Evolutionary conservation across 2,797 vertebrate species (phyloP).

Genomic region (Acomys russatus): DNA sequence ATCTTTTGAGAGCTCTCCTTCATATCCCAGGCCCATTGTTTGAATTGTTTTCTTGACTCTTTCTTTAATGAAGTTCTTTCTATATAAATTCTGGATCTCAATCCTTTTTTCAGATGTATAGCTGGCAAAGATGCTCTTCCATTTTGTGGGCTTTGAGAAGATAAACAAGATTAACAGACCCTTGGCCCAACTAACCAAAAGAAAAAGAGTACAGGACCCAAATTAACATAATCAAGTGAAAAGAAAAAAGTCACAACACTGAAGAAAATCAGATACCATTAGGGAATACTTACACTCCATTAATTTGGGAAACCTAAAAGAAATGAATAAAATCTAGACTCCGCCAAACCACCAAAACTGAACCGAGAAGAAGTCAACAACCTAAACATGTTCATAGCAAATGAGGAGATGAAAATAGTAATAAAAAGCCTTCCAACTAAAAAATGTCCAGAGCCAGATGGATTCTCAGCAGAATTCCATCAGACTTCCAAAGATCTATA

Average conservation of each 20-base stretch:
- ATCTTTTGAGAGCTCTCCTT: neutral
- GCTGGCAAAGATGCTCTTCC: neutral
- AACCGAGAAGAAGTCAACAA: neutral
- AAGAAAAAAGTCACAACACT: neutral
- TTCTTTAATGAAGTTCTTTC: neutral
- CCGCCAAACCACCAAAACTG: neutral
- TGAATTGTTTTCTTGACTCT: neutral
- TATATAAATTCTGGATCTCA: neutral
- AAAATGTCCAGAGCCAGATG: neutral
- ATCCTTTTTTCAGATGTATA: neutral
- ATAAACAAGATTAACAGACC: neutral
- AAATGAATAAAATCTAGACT: neutral
- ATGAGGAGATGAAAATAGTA: neutral
- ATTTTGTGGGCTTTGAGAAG: neutral
- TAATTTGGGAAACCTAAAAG: neutral
- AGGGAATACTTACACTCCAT: neutral
- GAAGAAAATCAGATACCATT: neutral
- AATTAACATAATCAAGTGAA: neutral
- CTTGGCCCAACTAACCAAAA: neutral
- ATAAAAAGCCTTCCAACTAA: neutral
- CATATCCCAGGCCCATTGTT: neutral
- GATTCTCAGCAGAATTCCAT: neutral
- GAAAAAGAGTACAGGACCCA: neutral
- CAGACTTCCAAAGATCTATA: slow-evolving; percentile 10
- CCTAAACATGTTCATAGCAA: neutral